Evolutionary conservation across 2,797 vertebrate species (phyloP), one percentile per base, ranked within the genome.

Genomic region (Oryzias dopingdopingensis): DNA sequence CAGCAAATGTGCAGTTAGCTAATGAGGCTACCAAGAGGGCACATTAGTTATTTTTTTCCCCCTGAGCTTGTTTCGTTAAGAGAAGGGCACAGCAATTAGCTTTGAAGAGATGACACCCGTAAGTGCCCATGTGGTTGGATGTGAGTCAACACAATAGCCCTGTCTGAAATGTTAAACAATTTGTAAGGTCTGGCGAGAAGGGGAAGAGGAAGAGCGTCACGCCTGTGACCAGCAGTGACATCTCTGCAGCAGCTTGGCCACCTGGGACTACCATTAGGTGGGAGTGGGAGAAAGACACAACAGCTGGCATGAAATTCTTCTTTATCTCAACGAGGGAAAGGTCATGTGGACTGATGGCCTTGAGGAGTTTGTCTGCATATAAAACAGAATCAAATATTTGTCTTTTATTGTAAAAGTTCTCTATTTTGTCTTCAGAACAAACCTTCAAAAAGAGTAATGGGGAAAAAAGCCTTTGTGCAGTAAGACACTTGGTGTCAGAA

Each of bases 41-140:
- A 78, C 78, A 87, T 90, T 87, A 89, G 86, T 88, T 91, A 89
- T 91, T 90, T 90, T 91, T 91, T 32, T 10, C 32, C 32, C 24
- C 80, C 80, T 81, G 74, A 62, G 79, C 79, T 86, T 90, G 89
- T 91, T 92, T 89, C 70, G 82, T 86, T 89, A 89, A 88, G 88
- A 85, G 89, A 91, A 91, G 86, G 87, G 88, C 86, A 89, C 62
- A 80, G 83, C 89, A 92, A 92, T 92, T 92, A 93, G 86, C 90
- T 86, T 72, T 80, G 85, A 89, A 86, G 82, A 89, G 88, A 84
- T 85, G 86, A 85, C 81, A 84, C 86, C 86, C 78, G 77, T 62
- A 52, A 81, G 74, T 71, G 67, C 74, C 87, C 82, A 82, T 73
- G 86, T 76, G 72, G 77, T 72, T 45, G 24, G 80, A 73, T 69